Evolutionary conservation across 1,140 invertebrate species (phyloP), one percentile per base, ranked within the genome.

Genomic region (Drosophila teissieri): DNA sequence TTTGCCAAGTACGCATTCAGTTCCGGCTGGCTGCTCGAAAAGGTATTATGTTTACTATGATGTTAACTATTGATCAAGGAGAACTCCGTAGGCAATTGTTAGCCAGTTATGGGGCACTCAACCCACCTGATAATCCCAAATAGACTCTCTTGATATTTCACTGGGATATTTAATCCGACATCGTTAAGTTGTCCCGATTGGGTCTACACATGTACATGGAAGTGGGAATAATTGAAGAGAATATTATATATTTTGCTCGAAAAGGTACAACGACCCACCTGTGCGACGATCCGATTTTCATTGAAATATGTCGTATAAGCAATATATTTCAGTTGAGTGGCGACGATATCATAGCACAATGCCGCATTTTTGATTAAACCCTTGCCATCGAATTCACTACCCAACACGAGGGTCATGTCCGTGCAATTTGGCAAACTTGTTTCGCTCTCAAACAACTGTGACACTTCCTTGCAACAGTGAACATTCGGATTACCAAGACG

Each of bases 391-490:
- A 64, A 68, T 4, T 52, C 11, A 0, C 34, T 24, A 7, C 68
- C 79, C 44, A 82, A 8, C 34, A 83, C 49, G 2, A 82, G 57
- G n/a, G 48, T 82, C 62, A 74, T 83, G 7, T 61, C 22, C 4
- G 7, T 19, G 12, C 79, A 82, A 11, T 63, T 46, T 2, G 55
- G 44, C 44, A 82, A 45, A 4, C 57, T 27, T 3, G 8, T 44
- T 0, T 1, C 0, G 17, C 79, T 82, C 22, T 82, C 79, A 55
- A 48, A 82, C 36, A 82, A 34, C 37, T 46, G 27, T 15, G 8
- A 14, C 6, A 1, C 4, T 22, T 19, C 12, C 0, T 15, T 19
- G 7, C 1, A 4, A 27, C 73, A 76, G 0, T 5, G 0, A 2
- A 53, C 0, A 1, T 0, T 0, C 2, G 3, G 0, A 2, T 1